A percentile compares a stretch with the other conserved stretches of the same genome.
phyloP scores from a whole-genome alignment of 2,888 invertebrate species.

The Tachina grossa region DNA sequence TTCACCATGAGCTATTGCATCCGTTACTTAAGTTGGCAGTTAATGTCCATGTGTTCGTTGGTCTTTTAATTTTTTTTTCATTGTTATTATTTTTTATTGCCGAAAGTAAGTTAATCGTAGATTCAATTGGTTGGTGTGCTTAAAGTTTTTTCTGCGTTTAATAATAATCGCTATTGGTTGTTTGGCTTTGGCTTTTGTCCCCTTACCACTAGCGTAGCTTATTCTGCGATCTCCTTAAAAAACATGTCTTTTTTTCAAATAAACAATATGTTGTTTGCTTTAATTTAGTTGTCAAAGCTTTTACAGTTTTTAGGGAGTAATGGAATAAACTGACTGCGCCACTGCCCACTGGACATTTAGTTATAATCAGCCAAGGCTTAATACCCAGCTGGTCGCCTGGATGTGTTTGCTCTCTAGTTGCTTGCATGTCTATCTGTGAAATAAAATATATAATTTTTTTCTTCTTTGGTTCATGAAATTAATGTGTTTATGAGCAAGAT shows the following conservation, averaged over 20 bases:
- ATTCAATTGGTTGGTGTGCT: conserved; percentile 43
- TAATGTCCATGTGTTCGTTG: conserved; percentile 12
- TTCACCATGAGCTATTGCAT: conserved; percentile 68
- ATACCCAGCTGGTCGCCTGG: conserved; percentile 19
- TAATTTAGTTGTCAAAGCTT: no score
- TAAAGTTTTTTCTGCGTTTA: conserved; percentile 3
- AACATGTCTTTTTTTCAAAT: no score
- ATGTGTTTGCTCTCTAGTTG: conserved; percentile 15
- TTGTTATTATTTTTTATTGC: background rate
- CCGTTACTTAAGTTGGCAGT: conserved; percentile 59
- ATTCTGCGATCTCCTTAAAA: no score
- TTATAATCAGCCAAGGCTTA: conserved; percentile 26
- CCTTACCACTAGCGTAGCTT: background rate
- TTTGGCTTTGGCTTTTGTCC: background rate
- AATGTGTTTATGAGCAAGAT: conserved; percentile 69
- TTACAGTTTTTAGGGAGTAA: no score
- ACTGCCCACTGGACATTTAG: background rate
- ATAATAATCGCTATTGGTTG: conserved; percentile 34
- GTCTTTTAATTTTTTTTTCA: background rate
- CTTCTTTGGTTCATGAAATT: conserved; percentile 54
- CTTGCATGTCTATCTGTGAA: background rate
- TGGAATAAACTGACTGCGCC: background rate
- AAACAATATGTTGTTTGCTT: no score
- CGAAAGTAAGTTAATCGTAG: conserved; percentile 17
- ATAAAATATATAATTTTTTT: background rate